Base-by-base conservation (phyloP, 2,888 invertebrate genomes). In the Ethmia dodecea region DNA sequence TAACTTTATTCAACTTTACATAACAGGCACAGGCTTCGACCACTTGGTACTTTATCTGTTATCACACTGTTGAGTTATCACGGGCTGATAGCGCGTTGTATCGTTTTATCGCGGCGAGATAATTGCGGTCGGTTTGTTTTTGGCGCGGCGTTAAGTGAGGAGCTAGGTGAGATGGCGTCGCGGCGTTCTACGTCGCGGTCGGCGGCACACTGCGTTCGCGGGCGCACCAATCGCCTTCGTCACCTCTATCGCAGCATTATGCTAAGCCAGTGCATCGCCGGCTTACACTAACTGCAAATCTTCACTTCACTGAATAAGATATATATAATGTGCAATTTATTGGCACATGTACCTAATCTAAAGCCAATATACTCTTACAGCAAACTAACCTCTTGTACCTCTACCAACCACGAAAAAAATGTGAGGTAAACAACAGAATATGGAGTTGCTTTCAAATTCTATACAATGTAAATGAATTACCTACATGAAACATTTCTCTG, bases 1-100 rank as follows among this genome's bases (percentile, higher is more conserved):
- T 53, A 60, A 65, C 60, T 59, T 46, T 60, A 60, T 49, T 50
- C 38, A 48, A 42, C 65, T 80, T 84, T 81, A 84, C 83, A 84
- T 86, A 86, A 86, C 70, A 73, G 63, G 68, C 56, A 55, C 60
- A 66, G 68, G 67, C 71, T 76, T 75, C 67, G 70, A 66, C 72
- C 78, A 80, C 77, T 76, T 58, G 37, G 55, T 46, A 61, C 60
- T 63, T 81, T 83, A 83, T 83, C 83, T 61, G 67, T 74, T 80
- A 83, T 86, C 84, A 76, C 76, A 72, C 69, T 72, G n/a, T n/a
- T n/a, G 57, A 69, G 56, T 74, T 81, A 80, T 81, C 81, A 67
- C 60, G 52, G 55, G 54, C 60, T 68, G 78, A 83, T 83, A 84
- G 64, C 62, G 43, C 31, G 63, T 57, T 63, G 57, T 65, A 69